Evolutionary conservation across 2,797 vertebrate species (phyloP), one percentile per base, ranked within the genome.

Genomic region (Neomorphus geoffroyi): DNA sequence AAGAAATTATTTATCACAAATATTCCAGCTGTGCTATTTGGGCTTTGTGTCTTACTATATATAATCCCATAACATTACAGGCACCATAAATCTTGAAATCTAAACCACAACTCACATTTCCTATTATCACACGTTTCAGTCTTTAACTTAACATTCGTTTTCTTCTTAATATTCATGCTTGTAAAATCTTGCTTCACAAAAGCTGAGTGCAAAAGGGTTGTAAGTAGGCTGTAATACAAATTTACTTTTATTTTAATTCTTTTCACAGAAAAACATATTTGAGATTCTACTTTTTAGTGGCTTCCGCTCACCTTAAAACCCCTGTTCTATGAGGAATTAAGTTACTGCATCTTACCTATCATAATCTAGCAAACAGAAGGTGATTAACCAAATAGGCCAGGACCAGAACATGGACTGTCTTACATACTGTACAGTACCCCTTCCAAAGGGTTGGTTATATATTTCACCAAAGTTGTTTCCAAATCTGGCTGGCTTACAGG

Each of bases 21-120:
- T 86, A 94, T 75, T 80, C 73, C 77, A 78, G 82, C 57, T 61
- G 90, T 66, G 46, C 77, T 79, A 27, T 71, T 80, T 80, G 65
- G 70, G 58, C 18, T 83, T 83, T 79, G 73, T 66, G 77, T 92
- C 92, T 93, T 93, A 94, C 88, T 93, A 83, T 61, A 58, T 67
- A 72, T 72, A 78, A 92, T 62, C 62, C 72, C 51, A 88, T 86
- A 91, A 70, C 54, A 57, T 69, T 39, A 71, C 13, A 62, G 0
- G 3, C 70, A 84, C 11, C 43, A 74, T 91, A 83, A 84, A 91
- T 90, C 90, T 72, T 80, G 35, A 86, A 88, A 86, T 58, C 61
- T 56, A 72, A 90, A 95, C 2, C 30, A 66, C 30, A 69, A 24
- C 32, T 71, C 75, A 37, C 58, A 45, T 69, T 90, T 69, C 50